These are phyloP conservation scores for Sarcophaga bullata DNA, from an alignment of 1,140 invertebrate species.

Conservation along the genomic window DNA sequence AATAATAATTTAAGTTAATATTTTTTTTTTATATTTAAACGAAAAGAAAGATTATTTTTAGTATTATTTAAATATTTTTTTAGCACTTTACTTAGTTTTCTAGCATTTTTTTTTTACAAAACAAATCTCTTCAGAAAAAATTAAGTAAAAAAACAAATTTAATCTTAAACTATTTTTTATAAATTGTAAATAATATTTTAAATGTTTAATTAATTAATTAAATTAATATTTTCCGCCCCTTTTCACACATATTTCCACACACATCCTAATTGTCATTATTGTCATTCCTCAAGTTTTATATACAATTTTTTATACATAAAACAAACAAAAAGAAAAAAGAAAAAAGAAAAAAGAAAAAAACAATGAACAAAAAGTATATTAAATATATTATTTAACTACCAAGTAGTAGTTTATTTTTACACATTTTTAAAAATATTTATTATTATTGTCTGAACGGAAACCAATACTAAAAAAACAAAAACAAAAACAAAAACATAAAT, in stretches of 20 bases:
- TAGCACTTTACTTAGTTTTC: background rate
- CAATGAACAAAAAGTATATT: background rate
- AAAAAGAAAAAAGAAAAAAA: background rate
- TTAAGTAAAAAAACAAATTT: too few relatives aligned
- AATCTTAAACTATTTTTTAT: background rate
- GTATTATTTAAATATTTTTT: slow-evolving; percentile 29
- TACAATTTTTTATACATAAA: background rate
- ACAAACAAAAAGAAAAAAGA: background rate
- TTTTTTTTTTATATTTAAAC: slow-evolving; percentile 4
- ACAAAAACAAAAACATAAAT: background rate
- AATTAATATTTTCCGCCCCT: background rate
- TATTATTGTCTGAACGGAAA: too few relatives aligned
- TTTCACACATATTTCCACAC: too few relatives aligned
- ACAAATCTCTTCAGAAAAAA: too few relatives aligned
- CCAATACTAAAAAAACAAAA: background rate
- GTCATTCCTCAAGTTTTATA: background rate
- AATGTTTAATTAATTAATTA: background rate
- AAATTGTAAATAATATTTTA: background rate
- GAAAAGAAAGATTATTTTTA: slow-evolving; percentile 10
- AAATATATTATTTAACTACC: slow-evolving; percentile 13
- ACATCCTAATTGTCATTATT: background rate
- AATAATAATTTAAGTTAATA: slow-evolving; percentile 5
- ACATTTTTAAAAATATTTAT: background rate
- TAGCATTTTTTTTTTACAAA: background rate
- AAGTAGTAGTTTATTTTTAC: slow-evolving; percentile 15